These are phyloP conservation scores for Thymelicus lineola DNA, from an alignment of 2,888 invertebrate genomes.

Conservation along the genomic window DNA sequence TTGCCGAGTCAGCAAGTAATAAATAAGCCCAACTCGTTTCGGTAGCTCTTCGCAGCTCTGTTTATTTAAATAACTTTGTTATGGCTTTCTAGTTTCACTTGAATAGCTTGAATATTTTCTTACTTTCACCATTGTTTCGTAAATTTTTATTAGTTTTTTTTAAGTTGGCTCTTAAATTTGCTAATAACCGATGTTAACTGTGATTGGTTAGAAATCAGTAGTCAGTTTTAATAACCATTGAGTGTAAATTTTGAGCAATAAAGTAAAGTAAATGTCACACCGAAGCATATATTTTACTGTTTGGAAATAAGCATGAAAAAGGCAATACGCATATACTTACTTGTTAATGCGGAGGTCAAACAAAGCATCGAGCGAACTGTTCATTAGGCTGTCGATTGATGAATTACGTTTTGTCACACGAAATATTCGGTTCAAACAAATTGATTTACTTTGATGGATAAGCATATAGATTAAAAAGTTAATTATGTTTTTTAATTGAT, in stretches of 20 bases:
- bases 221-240: background rate
- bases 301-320: background rate
- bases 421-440: too few relatives aligned
- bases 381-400: background rate
- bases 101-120: background rate
- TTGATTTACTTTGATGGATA: too few relatives aligned
- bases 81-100: background rate
- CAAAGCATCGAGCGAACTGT: background rate
- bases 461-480: too few relatives aligned
- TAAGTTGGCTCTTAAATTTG: background rate
- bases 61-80: too few relatives aligned
- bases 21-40: too few relatives aligned
- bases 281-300: background rate
- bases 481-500: too few relatives aligned
- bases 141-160: background rate
- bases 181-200: background rate
- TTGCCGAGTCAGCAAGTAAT: too few relatives aligned
- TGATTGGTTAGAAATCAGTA: background rate
- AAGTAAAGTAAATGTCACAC: slow-evolving; percentile 1
- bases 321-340: background rate
- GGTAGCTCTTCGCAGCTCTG: too few relatives aligned
- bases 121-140: background rate
- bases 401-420: too few relatives aligned
- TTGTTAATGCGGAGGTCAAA: background rate
- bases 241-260: background rate